Base-by-base conservation (phyloP, 2,888 invertebrate genomes). In the Campoletis raptor region DNA sequence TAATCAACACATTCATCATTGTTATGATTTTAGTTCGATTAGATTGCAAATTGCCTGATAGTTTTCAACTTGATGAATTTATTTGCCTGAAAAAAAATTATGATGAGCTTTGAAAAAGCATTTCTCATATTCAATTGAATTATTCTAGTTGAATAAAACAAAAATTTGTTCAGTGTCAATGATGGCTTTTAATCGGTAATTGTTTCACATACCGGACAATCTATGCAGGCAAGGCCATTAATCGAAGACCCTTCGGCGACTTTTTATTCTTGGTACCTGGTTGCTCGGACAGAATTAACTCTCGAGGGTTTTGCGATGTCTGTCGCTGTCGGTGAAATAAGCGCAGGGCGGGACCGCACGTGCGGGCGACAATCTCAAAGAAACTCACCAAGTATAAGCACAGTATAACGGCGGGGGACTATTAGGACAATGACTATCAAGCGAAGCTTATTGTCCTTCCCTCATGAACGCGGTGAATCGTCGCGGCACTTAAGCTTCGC, bases 371-470 rank as follows among this genome's bases (percentile, higher is more conserved):
- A 82, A 80, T 74, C 70, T 85, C 87, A 85, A 85, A 87, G 87
- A 82, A 76, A 79, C 54, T 83, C 81, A 37, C 78, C 61, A 69
- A 64, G 79, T 72, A 37, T 52, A 54, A 78, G 81, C n/a, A 81
- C 67, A 67, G 45, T 82, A 86, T 79, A 79, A 72, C 87, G 61
- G 77, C 81, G 66, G 30, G 64, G 83, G 79, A 85, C 85, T 85
- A 87, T 91, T 92, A 92, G 90, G 87, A 93, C 93, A 93, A 93
- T 92, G 91, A 93, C 92, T 91, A 94, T 94, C 94, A 92, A 92
- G 89, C 88, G 87, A 87, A 87, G 90, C 92, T 92, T 93, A 94
- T 94, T 94, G 93, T 94, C 92, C 93, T 94, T 93, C 93, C 91
- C 91, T 94, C 93, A 93, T 91, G 90, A 90, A 90, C 90, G 89